These are phyloP conservation scores for Lepidonotus clava DNA, from an alignment of 2,888 invertebrate species.

Conservation along the genomic window DNA sequence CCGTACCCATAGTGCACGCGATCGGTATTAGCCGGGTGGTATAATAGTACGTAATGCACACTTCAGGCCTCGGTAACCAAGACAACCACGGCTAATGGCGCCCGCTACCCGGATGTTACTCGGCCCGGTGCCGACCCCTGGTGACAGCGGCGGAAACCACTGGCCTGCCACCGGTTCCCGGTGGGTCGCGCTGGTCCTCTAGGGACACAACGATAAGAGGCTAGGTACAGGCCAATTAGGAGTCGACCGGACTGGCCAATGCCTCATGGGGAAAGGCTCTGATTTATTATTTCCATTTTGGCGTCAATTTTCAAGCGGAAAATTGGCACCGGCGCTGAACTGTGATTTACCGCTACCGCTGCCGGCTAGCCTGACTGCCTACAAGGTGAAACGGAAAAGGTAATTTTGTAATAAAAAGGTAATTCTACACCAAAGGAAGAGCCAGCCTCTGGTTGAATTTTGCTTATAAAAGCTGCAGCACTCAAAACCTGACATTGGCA, in stretches of 20 bases:
- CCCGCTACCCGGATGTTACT: neutral
- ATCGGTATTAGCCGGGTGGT: neutral
- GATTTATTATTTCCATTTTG: neutral
- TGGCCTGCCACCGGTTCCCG: neutral
- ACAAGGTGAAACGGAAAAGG: too few relatives aligned
- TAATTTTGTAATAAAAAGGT: too few relatives aligned
- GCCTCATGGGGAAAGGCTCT: neutral
- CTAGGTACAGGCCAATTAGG: neutral
- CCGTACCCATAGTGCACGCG: too few relatives aligned
- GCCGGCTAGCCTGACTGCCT: too few relatives aligned
- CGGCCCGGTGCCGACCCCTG: neutral
- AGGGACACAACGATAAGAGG: neutral
- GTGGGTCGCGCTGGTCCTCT: neutral
- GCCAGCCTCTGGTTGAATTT: too few relatives aligned
- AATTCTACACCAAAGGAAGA: too few relatives aligned
- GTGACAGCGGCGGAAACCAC: neutral
- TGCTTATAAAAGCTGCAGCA: too few relatives aligned
- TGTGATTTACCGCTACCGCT: neutral
- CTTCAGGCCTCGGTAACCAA: neutral
- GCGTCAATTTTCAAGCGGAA: neutral
- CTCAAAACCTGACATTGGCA: too few relatives aligned
- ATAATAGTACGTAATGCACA: constrained; percentile 13
- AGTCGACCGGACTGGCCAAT: neutral
- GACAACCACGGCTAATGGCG: neutral
- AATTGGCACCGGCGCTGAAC: neutral